Evolutionary conservation across 2,113 vertebrate genomes (phyloP).

Genomic region (Microtus richardsoni): DNA sequence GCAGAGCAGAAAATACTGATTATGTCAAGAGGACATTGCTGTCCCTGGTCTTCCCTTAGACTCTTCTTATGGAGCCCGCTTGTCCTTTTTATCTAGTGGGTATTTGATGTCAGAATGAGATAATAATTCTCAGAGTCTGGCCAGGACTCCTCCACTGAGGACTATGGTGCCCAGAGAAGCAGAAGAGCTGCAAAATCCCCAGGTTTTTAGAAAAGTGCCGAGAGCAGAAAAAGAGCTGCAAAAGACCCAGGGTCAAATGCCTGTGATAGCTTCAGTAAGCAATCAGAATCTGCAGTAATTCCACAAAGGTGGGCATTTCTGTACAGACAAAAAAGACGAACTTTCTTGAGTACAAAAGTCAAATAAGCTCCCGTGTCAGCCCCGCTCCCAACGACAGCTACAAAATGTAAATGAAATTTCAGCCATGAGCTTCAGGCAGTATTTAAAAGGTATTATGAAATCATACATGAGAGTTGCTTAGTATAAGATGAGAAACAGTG

Average conservation of each 20-base stretch:
- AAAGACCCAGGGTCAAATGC: neutral
- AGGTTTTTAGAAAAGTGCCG: slow-evolving; percentile 1
- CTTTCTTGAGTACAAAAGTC: neutral
- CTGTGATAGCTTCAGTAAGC: neutral
- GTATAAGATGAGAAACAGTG: neutral
- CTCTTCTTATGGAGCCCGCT: neutral
- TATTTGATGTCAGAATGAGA: slow-evolving; percentile 67
- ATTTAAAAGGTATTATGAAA: slow-evolving; percentile 35
- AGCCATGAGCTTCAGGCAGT: neutral
- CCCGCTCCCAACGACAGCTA: neutral
- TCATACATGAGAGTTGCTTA: neutral
- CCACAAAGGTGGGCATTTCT: neutral
- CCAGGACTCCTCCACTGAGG: slow-evolving; percentile 67
- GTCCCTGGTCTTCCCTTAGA: slow-evolving; percentile 23
- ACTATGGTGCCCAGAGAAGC: neutral
- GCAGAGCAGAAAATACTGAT: neutral
- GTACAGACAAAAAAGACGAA: neutral
- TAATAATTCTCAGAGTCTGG: slow-evolving; percentile 72
- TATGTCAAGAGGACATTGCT: neutral
- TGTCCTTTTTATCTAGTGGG: slow-evolving; percentile 43
- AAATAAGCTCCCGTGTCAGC: neutral
- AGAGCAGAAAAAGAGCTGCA: slow-evolving; percentile 11
- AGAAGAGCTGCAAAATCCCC: neutral
- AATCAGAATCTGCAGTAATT: slow-evolving; percentile 12
- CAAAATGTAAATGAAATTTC: slow-evolving; percentile 39